phyloP scores from a whole-genome alignment of 2,113 vertebrate species.

The Salvelinus alpinus region DNA sequence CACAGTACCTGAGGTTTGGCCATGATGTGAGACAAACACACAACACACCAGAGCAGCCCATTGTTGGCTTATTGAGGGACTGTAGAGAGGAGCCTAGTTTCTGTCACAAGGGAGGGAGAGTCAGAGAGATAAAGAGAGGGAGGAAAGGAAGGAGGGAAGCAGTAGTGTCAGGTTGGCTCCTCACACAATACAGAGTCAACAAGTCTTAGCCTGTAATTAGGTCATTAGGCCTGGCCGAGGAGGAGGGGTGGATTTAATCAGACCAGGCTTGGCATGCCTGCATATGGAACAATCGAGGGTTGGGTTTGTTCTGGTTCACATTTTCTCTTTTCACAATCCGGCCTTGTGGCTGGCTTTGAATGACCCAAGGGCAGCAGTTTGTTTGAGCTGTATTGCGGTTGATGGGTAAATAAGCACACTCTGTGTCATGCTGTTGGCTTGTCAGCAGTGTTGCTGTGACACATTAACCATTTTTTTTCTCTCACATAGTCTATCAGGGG shows the following conservation, averaged over 20 bases:
- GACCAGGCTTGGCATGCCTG: constrained; percentile 29
- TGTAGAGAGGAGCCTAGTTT: constrained; percentile 26
- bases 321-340: neutral
- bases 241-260: constrained; percentile 49
- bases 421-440: neutral
- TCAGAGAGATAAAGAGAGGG: neutral
- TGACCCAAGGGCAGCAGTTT: neutral
- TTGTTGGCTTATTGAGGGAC: neutral
- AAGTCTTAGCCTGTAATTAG: constrained; percentile 73
- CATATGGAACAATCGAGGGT: constrained; percentile 36
- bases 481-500: neutral
- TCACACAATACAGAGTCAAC: constrained; percentile 65
- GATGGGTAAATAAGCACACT: neutral
- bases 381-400: neutral
- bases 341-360: constrained; percentile 25
- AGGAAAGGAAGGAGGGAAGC: constrained; percentile 4
- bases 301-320: constrained; percentile 24
- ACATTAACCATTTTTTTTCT: neutral
- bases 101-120: constrained; percentile 20
- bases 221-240: constrained; percentile 64
- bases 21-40: constrained; percentile 1
- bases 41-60: neutral
- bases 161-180: constrained; percentile 57
- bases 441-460: neutral
- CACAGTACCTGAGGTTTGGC: constrained; percentile 41